Conservation (phyloP, 2,888 invertebrate genomes). For the Nomada lathburiana region DNA sequence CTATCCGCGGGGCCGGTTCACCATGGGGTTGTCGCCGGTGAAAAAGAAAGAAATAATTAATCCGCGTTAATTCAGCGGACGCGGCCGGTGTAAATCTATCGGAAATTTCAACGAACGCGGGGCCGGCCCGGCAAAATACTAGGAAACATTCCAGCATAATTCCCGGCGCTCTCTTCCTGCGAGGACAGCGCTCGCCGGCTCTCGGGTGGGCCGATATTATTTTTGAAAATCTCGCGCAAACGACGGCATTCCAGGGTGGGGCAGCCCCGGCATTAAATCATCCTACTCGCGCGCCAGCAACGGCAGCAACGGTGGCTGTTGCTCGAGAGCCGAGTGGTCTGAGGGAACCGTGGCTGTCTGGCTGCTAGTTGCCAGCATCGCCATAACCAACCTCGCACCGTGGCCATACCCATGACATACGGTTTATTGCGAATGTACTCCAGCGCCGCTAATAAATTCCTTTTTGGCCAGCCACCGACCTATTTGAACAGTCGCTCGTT, state of each 20-base stretch:
- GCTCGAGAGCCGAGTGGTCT: slow-evolving; percentile 40
- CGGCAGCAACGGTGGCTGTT: slow-evolving; percentile 63
- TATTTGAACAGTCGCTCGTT: slow-evolving; percentile 57
- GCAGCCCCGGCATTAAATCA: slow-evolving; percentile 76
- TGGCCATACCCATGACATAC: slow-evolving; percentile 77
- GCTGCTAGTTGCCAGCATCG: slow-evolving; percentile 80
- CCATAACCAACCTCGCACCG: slow-evolving; percentile 78
- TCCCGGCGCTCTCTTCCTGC: slow-evolving; percentile 52
- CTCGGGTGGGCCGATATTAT: slow-evolving; percentile 75
- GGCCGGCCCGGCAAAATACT: slow-evolving; percentile 42
- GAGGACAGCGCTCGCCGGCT: slow-evolving; percentile 35
- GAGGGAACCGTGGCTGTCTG: slow-evolving; percentile 75
- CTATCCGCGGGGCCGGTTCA: background rate
- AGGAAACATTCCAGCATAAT: slow-evolving; percentile 66
- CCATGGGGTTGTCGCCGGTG: background rate
- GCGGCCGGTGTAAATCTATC: slow-evolving; percentile 47
- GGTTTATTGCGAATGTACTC: slow-evolving; percentile 83
- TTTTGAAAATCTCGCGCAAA: slow-evolving; percentile 81
- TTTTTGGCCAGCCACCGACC: slow-evolving; percentile 69
- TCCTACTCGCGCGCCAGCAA: slow-evolving; percentile 58
- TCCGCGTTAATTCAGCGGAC: slow-evolving; percentile 33
- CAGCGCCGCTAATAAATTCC: slow-evolving; percentile 81
- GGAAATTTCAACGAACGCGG: slow-evolving; percentile 39
- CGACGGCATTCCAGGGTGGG: slow-evolving; percentile 84
- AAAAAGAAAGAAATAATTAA: slow-evolving; percentile 24